Evolutionary conservation across 2,113 vertebrate species (phyloP).

Genomic region (Carassius auratus): DNA sequence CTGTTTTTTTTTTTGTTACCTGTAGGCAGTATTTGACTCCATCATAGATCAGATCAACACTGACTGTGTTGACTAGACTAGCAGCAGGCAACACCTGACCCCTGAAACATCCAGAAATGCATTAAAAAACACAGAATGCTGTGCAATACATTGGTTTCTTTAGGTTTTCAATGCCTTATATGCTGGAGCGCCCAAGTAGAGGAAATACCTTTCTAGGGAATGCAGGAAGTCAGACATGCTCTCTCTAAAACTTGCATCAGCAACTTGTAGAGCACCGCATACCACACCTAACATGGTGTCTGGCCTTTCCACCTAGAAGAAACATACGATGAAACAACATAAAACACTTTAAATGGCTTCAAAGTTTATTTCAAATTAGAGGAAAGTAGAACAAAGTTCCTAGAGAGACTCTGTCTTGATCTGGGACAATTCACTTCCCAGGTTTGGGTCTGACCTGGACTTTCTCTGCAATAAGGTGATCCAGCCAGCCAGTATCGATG

Average conservation of each 20-base stretch:
- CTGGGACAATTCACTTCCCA: no score
- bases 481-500: slow-evolving; percentile 92
- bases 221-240: slow-evolving; percentile 95
- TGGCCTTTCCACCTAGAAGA: slow-evolving; percentile 88
- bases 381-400: not conserved
- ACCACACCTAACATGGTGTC: slow-evolving; percentile 91
- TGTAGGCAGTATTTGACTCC: slow-evolving; percentile 88
- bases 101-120: slow-evolving; percentile 69
- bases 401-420: not conserved
- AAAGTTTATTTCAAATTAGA: not conserved
- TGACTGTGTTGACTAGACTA: slow-evolving; percentile 87
- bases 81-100: slow-evolving; percentile 96
- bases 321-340: slow-evolving; percentile 13
- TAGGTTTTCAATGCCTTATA: not conserved
- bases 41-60: slow-evolving; percentile 90
- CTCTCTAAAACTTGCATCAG: slow-evolving; percentile 86
- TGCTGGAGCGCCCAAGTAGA: not conserved
- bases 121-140: not conserved
- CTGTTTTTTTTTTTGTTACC: slow-evolving; percentile 68
- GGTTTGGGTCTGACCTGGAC: slow-evolving; percentile 81
- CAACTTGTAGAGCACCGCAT: slow-evolving; percentile 92
- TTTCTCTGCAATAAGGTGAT: slow-evolving; percentile 92
- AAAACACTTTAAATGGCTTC: no score
- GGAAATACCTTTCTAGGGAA: slow-evolving; percentile 86
- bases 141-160: not conserved